A percentile compares a stretch with the other conserved stretches of the same genome.
Conservation (phyloP, 2,888 invertebrate species). For the Julus scandinavius region DNA sequence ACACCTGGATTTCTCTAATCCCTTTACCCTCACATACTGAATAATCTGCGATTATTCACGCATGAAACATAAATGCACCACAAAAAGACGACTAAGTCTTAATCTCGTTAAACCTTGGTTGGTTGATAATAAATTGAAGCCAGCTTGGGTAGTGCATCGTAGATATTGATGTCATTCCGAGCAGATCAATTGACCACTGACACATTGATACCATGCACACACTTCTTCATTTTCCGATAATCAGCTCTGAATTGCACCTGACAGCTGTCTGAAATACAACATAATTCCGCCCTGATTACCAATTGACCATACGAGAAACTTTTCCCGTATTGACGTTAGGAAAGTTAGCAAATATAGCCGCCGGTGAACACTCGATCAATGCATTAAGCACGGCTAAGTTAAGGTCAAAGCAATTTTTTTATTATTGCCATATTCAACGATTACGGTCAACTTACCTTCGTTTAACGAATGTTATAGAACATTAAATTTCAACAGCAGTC, state of each 20-base stretch:
- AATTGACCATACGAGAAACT: not conserved
- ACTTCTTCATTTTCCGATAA: constrained; percentile 39
- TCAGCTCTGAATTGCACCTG: constrained; percentile 33
- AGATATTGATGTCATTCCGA: not conserved
- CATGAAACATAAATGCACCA: not conserved
- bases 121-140: constrained; percentile 16
- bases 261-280: constrained; percentile 23
- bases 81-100: not conserved
- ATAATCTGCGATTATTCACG: not conserved
- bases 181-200: constrained; percentile 28
- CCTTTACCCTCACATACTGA: not conserved
- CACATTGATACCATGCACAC: constrained; percentile 34
- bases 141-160: not conserved
- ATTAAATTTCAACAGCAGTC: too few relatives aligned
- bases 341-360: constrained; percentile 21
- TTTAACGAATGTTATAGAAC: too few relatives aligned
- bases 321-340: constrained; percentile 6
- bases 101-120: not conserved
- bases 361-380: not conserved
- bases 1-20: not conserved
- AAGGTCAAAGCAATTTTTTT: not conserved
- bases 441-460: not conserved
- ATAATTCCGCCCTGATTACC: constrained; percentile 29
- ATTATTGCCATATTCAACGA: not conserved
- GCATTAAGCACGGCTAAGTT: not conserved